Evolutionary conservation across 2,888 invertebrate genomes (phyloP), one percentile per base, ranked within the genome.

Genomic region (Thecocarcelia acutangulata): DNA sequence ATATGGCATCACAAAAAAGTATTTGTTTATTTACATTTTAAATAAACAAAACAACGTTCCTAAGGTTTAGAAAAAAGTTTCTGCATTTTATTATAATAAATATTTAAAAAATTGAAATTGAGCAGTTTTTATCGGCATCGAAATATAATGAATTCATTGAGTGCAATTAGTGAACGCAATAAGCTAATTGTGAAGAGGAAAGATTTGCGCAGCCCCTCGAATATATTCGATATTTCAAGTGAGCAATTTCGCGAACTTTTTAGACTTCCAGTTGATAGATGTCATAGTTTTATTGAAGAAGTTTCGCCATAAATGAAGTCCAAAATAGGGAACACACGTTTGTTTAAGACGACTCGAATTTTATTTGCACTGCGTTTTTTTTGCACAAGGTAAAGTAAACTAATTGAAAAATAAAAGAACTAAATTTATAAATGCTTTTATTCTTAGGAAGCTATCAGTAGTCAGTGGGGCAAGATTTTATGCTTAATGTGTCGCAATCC

Each of bases 391-490:
- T 28, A 63, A n/a, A n/a, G n/a, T n/a, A n/a, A n/a, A n/a, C n/a
- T n/a, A n/a, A n/a, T n/a, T n/a, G n/a, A n/a, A n/a, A n/a, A n/a
- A n/a, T n/a, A n/a, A n/a, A n/a, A n/a, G n/a, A n/a, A n/a, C n/a
- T n/a, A n/a, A n/a, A n/a, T n/a, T n/a, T n/a, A n/a, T n/a, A n/a
- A n/a, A n/a, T n/a, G n/a, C n/a, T n/a, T n/a, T n/a, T n/a, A n/a
- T n/a, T 13, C 9, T 48, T 28, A 63, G 48, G 63, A 48, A 63
- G 63, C 33, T 63, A 63, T 17, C 63, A 63, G 46, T 33, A 48
- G 13, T 66, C 66, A 66, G 63, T 63, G 15, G 63, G 63, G 15
- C 63, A 48, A 17, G 48, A 63, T 37, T 63, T 63, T 15, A 33
- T 63, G n/a, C 63, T 63, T 3, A 48, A 33, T 28, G 28, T 63